These are phyloP conservation scores for Sylvicola cinctus DNA, from an alignment of 2,888 invertebrate species.

Conservation along the genomic window DNA sequence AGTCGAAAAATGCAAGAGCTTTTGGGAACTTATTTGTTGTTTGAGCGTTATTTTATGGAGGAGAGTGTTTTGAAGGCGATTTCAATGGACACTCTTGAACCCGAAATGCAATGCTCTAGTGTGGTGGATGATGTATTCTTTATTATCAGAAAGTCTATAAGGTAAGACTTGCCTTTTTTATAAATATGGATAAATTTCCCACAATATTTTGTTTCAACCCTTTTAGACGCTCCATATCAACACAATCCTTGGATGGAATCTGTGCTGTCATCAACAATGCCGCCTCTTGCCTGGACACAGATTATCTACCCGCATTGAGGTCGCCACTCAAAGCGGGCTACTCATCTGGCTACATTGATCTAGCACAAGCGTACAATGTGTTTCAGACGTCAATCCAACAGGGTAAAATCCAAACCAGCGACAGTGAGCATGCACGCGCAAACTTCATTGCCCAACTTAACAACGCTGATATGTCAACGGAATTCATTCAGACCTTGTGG, in stretches of 20 bases:
- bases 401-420: constrained; percentile 56
- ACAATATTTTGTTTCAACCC: constrained; percentile 2
- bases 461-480: constrained; percentile 79
- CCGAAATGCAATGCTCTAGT: constrained; percentile 62
- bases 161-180: constrained; percentile 27
- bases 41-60: constrained; percentile 90
- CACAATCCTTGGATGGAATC: constrained; percentile 82
- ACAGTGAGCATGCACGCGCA: constrained; percentile 53
- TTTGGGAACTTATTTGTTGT: constrained; percentile 67
- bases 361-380: constrained; percentile 66
- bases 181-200: background rate
- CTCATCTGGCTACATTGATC: constrained; percentile 54
- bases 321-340: constrained; percentile 52
- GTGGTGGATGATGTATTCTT: constrained; percentile 97
- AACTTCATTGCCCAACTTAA: constrained; percentile 64
- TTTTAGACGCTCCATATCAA: constrained; percentile 65
- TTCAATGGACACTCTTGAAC: constrained; percentile 50
- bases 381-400: constrained; percentile 61
- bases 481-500: constrained; percentile 74
- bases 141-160: constrained; percentile 84
- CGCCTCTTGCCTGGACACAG: constrained; percentile 66
- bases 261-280: constrained; percentile 94
- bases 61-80: constrained; percentile 88
- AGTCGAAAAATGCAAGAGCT: constrained; percentile 63
- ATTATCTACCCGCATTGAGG: constrained; percentile 53